Percentiles rank a stretch among this genome's conserved stretches.
These are phyloP conservation scores for Erpobdella octoculata DNA, from an alignment of 2,888 invertebrate species.

Conservation along the genomic window DNA sequence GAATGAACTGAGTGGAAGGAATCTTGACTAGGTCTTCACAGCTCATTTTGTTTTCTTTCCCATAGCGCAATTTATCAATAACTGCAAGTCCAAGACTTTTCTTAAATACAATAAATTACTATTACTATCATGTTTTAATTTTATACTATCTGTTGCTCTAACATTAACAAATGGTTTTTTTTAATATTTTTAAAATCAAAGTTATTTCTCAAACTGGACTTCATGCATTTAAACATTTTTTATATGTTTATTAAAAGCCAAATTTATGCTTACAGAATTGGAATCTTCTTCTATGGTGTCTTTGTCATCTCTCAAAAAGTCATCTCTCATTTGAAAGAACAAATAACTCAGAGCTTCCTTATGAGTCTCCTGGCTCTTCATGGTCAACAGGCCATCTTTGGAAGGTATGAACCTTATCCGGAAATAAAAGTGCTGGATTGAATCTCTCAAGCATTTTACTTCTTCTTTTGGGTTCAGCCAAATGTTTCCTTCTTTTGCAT, in stretches of 20 bases:
- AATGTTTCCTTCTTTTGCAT: slow-evolving; percentile 2
- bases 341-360: slow-evolving; percentile 29
- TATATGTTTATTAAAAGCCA: too few relatives aligned
- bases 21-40: slow-evolving; percentile 10
- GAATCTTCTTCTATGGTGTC: slow-evolving; percentile 25
- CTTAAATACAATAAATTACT: too few relatives aligned
- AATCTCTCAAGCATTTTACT: slow-evolving; percentile 22
- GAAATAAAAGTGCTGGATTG: slow-evolving; percentile 18
- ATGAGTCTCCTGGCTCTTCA: neutral
- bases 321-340: slow-evolving; percentile 33
- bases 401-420: slow-evolving; percentile 27
- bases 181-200: too few relatives aligned
- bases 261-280: neutral
- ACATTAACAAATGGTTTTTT: too few relatives aligned
- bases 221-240: too few relatives aligned
- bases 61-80: slow-evolving; percentile 31
- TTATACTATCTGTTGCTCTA: too few relatives aligned
- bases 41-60: slow-evolving; percentile 22
- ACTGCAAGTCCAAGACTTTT: slow-evolving; percentile 28
- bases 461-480: slow-evolving; percentile 27
- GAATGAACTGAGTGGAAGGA: slow-evolving; percentile 25
- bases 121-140: too few relatives aligned
- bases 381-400: neutral
- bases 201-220: too few relatives aligned
- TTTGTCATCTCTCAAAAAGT: slow-evolving; percentile 24